Evolutionary conservation across 2,113 vertebrate genomes (phyloP).

Genomic region (Oncorhynchus mykiss): DNA sequence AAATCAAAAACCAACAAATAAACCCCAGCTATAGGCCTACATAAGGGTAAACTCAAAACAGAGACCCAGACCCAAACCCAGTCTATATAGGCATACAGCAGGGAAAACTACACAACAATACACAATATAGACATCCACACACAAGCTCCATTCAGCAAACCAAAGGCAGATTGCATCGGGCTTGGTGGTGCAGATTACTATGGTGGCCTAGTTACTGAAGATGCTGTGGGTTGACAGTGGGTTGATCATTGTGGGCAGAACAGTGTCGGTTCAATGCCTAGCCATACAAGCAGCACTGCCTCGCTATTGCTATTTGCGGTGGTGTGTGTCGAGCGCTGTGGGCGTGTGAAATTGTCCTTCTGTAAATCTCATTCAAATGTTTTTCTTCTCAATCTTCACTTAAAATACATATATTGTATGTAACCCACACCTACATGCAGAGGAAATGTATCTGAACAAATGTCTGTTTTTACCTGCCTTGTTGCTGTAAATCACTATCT

Average conservation of each 20-base stretch:
- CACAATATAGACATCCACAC: too few relatives aligned
- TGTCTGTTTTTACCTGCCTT: not conserved
- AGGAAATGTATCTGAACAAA: not conserved
- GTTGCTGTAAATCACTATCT: too few relatives aligned
- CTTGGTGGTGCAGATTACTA: conserved; percentile 21
- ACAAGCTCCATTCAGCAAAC: too few relatives aligned
- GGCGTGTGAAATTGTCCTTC: conserved; percentile 53
- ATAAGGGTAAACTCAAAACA: too few relatives aligned
- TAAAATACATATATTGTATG: conserved; percentile 48
- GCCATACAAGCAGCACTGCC: conserved; percentile 48
- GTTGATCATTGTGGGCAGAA: conserved; percentile 36
- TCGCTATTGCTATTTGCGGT: conserved; percentile 66
- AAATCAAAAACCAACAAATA: too few relatives aligned
- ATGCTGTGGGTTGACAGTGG: conserved; percentile 63
- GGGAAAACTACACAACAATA: too few relatives aligned
- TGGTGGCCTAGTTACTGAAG: conserved; percentile 45
- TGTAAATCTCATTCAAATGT: conserved; percentile 56
- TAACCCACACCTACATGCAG: conserved; percentile 54
- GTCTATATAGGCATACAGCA: too few relatives aligned
- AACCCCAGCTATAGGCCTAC: too few relatives aligned
- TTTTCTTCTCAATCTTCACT: conserved; percentile 44
- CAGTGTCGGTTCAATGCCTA: conserved; percentile 57
- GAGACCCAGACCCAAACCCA: too few relatives aligned
- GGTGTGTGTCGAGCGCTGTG: conserved; percentile 49
- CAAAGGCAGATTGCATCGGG: too few relatives aligned